Conservation (phyloP, 2,113 vertebrate species). For the Garra rufa region DNA sequence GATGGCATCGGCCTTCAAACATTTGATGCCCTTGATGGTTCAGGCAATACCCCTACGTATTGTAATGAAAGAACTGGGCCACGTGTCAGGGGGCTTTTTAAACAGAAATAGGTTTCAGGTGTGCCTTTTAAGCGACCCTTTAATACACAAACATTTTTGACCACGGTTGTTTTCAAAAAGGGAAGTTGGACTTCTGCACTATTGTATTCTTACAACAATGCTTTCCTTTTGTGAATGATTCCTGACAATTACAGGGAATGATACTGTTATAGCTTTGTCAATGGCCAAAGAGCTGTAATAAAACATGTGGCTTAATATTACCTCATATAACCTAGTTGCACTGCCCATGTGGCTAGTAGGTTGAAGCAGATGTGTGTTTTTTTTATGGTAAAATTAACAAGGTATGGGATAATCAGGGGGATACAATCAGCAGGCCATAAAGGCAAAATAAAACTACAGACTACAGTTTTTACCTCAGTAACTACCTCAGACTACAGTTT, state of each 20-base stretch:
- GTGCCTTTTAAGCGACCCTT: neutral
- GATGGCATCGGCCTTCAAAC: neutral
- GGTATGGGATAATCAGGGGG: neutral
- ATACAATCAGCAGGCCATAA: neutral
- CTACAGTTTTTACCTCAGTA: too few species aligned
- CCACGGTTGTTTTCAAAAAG: conserved; percentile 25
- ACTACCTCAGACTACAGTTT: too few species aligned
- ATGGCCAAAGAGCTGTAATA: neutral
- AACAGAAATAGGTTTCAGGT: conserved; percentile 28
- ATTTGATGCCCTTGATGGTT: conserved; percentile 1
- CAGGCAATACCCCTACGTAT: neutral
- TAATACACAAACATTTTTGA: conserved; percentile 10
- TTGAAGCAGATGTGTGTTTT: neutral
- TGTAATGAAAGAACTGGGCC: conserved; percentile 8
- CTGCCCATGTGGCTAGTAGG: neutral
- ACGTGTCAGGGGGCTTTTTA: conserved; percentile 19
- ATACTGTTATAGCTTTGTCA: neutral
- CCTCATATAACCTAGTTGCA: neutral
- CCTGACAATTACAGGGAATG: neutral
- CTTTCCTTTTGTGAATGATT: neutral
- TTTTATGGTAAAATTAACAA: neutral
- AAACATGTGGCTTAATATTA: neutral
- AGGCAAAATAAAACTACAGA: neutral
- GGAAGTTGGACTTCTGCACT: conserved; percentile 6
- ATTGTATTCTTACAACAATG: conserved; percentile 26